Conservation (phyloP, 1,140 invertebrate genomes). For the Papilio helenus region DNA sequence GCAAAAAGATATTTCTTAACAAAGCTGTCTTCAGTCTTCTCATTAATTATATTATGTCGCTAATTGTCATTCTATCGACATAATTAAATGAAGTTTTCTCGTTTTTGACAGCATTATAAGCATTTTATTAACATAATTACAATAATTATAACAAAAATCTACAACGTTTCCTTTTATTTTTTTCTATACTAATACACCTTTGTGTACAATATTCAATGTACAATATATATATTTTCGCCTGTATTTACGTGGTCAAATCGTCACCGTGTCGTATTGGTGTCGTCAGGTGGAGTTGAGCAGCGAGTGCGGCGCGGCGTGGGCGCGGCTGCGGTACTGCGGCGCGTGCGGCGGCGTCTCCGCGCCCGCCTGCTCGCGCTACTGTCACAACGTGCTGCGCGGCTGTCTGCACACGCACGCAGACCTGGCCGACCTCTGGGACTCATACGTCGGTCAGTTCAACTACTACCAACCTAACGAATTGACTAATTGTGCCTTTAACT, state of each 20-base stretch:
- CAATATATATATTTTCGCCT: no score
- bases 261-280: background rate
- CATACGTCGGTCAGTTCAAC: slow-evolving; percentile 92
- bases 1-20: background rate
- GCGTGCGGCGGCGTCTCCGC: slow-evolving; percentile 90
- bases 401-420: slow-evolving; percentile 94
- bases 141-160: background rate
- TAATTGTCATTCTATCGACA: background rate
- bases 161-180: background rate
- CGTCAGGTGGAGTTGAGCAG: slow-evolving; percentile 83
- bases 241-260: no score
- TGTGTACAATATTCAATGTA: background rate
- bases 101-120: background rate
- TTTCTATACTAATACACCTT: background rate
- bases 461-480: background rate
- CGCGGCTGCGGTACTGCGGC: slow-evolving; percentile 93
- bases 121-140: background rate
- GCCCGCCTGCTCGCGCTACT: slow-evolving; percentile 94
- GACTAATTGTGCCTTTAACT: no score
- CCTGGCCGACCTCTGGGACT: slow-evolving; percentile 94
- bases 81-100: background rate
- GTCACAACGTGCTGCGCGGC: slow-evolving; percentile 94
- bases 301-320: slow-evolving; percentile 91
- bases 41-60: background rate
- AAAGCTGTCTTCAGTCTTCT: background rate